Conservation (phyloP, 1,140 invertebrate species). For the Scaptomyza pallida region DNA sequence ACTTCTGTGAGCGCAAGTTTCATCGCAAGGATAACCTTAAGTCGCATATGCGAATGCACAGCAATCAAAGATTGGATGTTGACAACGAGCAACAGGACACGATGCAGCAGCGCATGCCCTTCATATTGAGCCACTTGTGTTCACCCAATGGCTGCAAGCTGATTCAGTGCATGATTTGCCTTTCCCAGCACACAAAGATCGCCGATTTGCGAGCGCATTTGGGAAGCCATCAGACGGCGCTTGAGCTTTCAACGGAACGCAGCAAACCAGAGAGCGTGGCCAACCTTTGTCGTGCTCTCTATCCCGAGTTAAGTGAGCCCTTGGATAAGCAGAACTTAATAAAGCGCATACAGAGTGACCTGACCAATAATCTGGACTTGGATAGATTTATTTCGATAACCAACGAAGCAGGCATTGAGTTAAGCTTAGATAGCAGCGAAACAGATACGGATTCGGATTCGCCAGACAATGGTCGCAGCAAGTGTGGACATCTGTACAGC, state of each 20-base stretch:
- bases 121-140: conserved; percentile 37
- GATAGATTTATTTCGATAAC: conserved; percentile 75
- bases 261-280: conserved; percentile 16
- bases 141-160: conserved; percentile 71
- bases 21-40: conserved; percentile 84
- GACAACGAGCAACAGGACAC: conserved; percentile 1
- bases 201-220: conserved; percentile 66
- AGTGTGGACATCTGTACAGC: conserved; percentile 5
- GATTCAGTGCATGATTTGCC: conserved; percentile 79
- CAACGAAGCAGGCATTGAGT: conserved; percentile 69
- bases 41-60: conserved; percentile 68
- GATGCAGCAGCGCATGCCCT: not conserved
- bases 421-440: conserved; percentile 73
- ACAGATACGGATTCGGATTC: conserved; percentile 67
- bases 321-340: conserved; percentile 44
- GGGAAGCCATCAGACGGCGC: conserved; percentile 39
- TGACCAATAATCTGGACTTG: conserved; percentile 40
- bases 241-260: conserved; percentile 33
- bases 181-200: conserved; percentile 66
- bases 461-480: not conserved
- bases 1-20: conserved; percentile 85
- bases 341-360: conserved; percentile 55
- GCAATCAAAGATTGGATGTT: conserved; percentile 10
- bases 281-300: conserved; percentile 40
- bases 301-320: conserved; percentile 51